A percentile compares a stretch with the other conserved stretches of the same genome.
These are phyloP conservation scores for Bombyx mandarina DNA, from an alignment of 1,140 invertebrate species.

Conservation along the genomic window DNA sequence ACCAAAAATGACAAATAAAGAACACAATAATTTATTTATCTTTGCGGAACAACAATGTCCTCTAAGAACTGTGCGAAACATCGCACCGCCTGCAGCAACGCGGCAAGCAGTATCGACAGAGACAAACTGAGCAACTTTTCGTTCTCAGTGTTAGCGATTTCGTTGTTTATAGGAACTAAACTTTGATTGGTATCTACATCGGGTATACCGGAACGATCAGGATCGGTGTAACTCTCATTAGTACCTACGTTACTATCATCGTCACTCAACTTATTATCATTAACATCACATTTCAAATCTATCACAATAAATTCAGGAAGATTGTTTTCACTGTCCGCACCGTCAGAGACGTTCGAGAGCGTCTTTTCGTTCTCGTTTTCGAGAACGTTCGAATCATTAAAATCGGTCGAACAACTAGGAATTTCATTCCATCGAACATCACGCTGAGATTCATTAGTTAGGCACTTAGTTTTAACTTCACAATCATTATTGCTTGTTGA, in stretches of 20 bases:
- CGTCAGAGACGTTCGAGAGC: slow-evolving; percentile 15
- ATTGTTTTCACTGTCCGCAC: slow-evolving; percentile 24
- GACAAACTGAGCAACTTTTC: slow-evolving; percentile 61
- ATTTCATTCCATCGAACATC: slow-evolving; percentile 60
- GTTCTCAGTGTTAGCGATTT: slow-evolving; percentile 50
- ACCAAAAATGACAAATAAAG: slow-evolving; percentile 42
- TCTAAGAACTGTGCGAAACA: slow-evolving; percentile 65
- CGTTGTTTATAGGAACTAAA: slow-evolving; percentile 64
- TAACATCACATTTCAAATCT: slow-evolving; percentile 55
- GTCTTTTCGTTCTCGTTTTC: slow-evolving; percentile 18
- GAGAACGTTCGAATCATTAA: slow-evolving; percentile 42
- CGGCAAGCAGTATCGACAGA: slow-evolving; percentile 57
- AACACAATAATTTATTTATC: slow-evolving; percentile 38
- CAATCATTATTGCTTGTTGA: slow-evolving; percentile 16
- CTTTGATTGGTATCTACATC: slow-evolving; percentile 44
- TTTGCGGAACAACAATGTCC: slow-evolving; percentile 59
- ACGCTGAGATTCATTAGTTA: slow-evolving; percentile 48
- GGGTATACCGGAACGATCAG: slow-evolving; percentile 51
- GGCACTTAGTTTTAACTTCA: slow-evolving; percentile 50
- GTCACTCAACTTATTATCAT: slow-evolving; percentile 24
- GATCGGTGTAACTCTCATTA: slow-evolving; percentile 43
- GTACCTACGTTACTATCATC: slow-evolving; percentile 28
- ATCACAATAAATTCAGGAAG: slow-evolving; percentile 56
- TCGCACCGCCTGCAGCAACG: slow-evolving; percentile 57
- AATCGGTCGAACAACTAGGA: slow-evolving; percentile 62